Conservation (phyloP, 2,888 invertebrate species). For the Synergus japonicus region DNA sequence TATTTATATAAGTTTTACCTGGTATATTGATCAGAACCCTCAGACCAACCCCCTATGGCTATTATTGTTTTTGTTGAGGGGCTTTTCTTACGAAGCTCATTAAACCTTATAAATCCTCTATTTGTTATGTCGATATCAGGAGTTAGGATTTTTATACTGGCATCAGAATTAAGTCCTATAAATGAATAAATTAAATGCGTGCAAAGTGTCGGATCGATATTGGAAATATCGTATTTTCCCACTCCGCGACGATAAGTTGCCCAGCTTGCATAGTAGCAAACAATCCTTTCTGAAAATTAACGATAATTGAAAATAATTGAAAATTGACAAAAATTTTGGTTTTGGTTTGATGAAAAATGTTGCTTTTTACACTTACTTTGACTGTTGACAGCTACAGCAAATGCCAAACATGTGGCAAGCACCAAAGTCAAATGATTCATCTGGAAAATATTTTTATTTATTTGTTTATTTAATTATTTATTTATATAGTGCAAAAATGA, state of each 20-base stretch:
- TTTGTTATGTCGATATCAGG: slow-evolving; percentile 82
- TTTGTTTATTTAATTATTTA: no score
- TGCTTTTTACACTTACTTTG: slow-evolving; percentile 8
- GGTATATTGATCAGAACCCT: slow-evolving; percentile 82
- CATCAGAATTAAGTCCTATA: slow-evolving; percentile 81
- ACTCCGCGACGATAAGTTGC: slow-evolving; percentile 82
- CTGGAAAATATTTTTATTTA: not conserved
- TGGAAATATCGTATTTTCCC: slow-evolving; percentile 83
- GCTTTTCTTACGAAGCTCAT: slow-evolving; percentile 79
- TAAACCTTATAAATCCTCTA: slow-evolving; percentile 78
- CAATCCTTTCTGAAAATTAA: slow-evolving; percentile 79
- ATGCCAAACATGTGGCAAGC: not conserved
- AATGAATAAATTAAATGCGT: slow-evolving; percentile 87
- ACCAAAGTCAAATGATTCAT: slow-evolving; percentile 8
- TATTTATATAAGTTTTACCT: slow-evolving; percentile 62
- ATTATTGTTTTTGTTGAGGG: slow-evolving; percentile 80
- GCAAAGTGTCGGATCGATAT: slow-evolving; percentile 84
- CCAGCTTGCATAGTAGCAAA: slow-evolving; percentile 89
- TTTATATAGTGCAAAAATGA: not conserved
- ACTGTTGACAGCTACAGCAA: not conserved
- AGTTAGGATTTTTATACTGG: slow-evolving; percentile 80
- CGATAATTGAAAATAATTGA: not conserved
- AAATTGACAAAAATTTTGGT: no score
- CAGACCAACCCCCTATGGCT: slow-evolving; percentile 84
- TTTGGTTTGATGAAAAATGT: not conserved